Conservation (phyloP, 2,113 vertebrate species). For the Balaeniceps rex region DNA sequence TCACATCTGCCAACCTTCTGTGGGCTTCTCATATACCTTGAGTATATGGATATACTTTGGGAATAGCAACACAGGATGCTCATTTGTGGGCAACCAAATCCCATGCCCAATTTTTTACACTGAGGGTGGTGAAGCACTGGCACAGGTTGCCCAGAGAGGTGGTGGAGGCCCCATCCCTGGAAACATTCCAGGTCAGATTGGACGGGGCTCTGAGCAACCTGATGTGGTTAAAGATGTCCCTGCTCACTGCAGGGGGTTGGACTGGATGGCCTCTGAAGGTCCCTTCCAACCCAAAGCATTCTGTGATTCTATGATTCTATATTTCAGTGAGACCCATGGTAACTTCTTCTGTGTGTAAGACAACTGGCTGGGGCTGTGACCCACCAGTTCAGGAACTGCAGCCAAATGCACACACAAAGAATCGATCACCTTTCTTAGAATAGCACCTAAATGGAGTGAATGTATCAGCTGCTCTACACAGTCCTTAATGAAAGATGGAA, state of each 20-base stretch:
- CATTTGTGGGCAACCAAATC: background rate
- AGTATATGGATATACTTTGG: background rate
- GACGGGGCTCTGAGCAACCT: too few relatives aligned
- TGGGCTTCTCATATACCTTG: background rate
- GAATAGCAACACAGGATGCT: background rate
- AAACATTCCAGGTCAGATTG: too few relatives aligned
- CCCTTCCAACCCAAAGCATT: too few relatives aligned
- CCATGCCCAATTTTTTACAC: too few relatives aligned
- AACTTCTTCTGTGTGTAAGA: background rate
- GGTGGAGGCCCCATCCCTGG: too few relatives aligned
- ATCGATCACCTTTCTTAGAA: background rate
- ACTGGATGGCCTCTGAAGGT: too few relatives aligned
- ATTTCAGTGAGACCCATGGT: background rate
- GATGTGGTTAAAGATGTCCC: too few relatives aligned
- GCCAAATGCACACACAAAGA: background rate
- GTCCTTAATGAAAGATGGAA: background rate
- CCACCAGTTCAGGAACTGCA: background rate
- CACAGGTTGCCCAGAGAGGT: too few relatives aligned
- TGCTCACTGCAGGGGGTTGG: too few relatives aligned
- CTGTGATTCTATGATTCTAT: too few relatives aligned
- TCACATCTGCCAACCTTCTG: background rate
- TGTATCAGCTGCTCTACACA: background rate
- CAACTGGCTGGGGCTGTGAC: background rate
- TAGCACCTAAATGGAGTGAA: background rate
- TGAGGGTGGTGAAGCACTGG: too few relatives aligned